Evolutionary conservation across 2,113 vertebrate species (phyloP), one percentile per base, ranked within the genome.

Genomic region (Leptosomus discolor): DNA sequence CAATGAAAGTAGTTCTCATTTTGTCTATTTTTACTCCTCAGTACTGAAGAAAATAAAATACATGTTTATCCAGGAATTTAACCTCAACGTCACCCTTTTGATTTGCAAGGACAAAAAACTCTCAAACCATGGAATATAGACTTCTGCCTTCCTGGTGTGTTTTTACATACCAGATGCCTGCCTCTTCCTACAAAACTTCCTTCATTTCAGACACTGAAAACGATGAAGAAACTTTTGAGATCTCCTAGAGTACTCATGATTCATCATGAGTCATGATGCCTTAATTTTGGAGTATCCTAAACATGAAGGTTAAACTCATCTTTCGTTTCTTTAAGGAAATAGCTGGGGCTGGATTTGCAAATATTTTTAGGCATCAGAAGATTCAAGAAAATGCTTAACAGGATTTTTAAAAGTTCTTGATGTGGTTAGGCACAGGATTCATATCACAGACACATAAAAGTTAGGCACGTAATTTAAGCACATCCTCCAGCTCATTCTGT

Each of bases 241-340:
- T 70, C 50, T 83, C 51, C 36, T 39, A 51, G 37, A 32, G 14
- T 53, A 64, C 34, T 56, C 85, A 22, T 96, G 94, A 94, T 88
- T 96, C 96, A 96, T 94, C 45, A 36, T 95, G 91, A 91, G 89
- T 94, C 96, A 95, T 5, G 67, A 70, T 46, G 78, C 46, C 89
- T 95, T 92, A 83, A 80, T 83, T 96, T 91, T 70, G 70, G 81
- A 96, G 58, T 48, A 76, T 26, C 22, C 93, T 77, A 70, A 96
- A 91, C 15, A 73, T n/a, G 32, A 92, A 94, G 41, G 73, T 79
- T 94, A 95, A 88, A 94, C 29, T 91, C 16, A 12, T 51, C n/a
- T 88, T 87, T 68, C 1, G 0, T 74, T 91, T 84, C 56, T 91
- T 81, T 79, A 96, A 71, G n/a, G 21, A 80, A 95, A 67, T 36